These are phyloP conservation scores for Rhabdomys pumilio DNA, from an alignment of 2,797 vertebrate species.

Conservation along the genomic window DNA sequence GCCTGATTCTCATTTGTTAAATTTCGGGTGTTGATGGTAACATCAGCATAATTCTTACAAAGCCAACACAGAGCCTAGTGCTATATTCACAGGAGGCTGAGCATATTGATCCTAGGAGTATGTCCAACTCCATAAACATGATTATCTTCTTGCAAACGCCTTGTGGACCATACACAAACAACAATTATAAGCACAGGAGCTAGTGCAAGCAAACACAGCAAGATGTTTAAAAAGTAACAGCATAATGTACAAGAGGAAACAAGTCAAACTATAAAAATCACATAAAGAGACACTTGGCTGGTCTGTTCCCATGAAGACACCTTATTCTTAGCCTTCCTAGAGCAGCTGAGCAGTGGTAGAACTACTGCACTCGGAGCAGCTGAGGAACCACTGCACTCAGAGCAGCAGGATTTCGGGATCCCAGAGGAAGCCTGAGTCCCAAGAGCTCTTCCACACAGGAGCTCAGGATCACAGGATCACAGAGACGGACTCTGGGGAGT, in stretches of 20 bases:
- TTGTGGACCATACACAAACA: not conserved
- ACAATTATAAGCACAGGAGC: not conserved
- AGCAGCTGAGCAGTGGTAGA: no score
- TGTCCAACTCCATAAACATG: conserved; percentile 7
- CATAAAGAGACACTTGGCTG: not conserved
- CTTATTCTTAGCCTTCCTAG: no score
- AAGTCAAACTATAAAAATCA: conserved; percentile 48
- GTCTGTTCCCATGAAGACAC: no score
- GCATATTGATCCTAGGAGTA: conserved; percentile 42
- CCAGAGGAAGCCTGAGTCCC: no score
- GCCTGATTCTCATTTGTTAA: not conserved
- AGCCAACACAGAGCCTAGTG: not conserved
- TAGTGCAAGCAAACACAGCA: not conserved
- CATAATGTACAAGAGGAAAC: not conserved
- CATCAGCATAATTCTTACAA: conserved; percentile 36
- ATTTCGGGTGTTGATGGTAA: not conserved
- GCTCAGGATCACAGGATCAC: no score
- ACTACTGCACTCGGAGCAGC: no score
- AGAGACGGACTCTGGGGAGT: no score
- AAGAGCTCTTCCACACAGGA: no score
- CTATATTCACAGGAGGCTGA: conserved; percentile 41
- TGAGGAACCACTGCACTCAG: no score
- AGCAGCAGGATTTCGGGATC: no score
- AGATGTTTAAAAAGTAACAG: conserved; percentile 15
- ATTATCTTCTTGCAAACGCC: conserved; percentile 21